phyloP scores from a whole-genome alignment of 2,113 vertebrate species.

The Ptyas mucosa region DNA sequence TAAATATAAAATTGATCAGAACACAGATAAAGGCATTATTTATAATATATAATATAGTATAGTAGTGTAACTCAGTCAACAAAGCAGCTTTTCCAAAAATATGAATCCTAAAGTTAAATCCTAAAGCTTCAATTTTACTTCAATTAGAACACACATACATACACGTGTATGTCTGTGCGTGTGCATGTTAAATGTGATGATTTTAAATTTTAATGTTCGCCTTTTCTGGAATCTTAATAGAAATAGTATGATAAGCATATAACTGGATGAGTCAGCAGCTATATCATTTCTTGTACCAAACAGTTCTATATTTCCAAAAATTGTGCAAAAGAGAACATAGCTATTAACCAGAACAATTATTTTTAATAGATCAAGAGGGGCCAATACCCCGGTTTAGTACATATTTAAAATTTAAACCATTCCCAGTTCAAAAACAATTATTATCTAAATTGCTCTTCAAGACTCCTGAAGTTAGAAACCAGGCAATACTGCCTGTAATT shows the following conservation, averaged over 20 bases:
- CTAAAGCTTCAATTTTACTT: background rate
- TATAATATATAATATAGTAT: background rate
- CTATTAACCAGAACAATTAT: background rate
- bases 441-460: background rate
- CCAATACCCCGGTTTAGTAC: background rate
- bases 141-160: background rate
- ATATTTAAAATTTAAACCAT: background rate
- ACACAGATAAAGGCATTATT: background rate
- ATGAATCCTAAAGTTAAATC: background rate
- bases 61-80: constrained; percentile 13
- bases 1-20: constrained; percentile 2
- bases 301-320: background rate
- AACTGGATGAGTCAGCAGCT: constrained; percentile 40
- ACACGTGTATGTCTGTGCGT: background rate
- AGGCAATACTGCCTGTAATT: background rate
- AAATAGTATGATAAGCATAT: constrained; percentile 42
- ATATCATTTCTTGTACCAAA: constrained; percentile 30
- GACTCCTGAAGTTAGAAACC: background rate
- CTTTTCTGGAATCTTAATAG: constrained; percentile 46
- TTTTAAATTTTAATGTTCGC: constrained; percentile 22
- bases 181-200: background rate
- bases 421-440: background rate
- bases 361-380: background rate
- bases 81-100: background rate
- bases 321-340: background rate